These are phyloP conservation scores for Pontoporia blainvillei DNA, from an alignment of 2,113 vertebrate genomes.

Conservation along the genomic window DNA sequence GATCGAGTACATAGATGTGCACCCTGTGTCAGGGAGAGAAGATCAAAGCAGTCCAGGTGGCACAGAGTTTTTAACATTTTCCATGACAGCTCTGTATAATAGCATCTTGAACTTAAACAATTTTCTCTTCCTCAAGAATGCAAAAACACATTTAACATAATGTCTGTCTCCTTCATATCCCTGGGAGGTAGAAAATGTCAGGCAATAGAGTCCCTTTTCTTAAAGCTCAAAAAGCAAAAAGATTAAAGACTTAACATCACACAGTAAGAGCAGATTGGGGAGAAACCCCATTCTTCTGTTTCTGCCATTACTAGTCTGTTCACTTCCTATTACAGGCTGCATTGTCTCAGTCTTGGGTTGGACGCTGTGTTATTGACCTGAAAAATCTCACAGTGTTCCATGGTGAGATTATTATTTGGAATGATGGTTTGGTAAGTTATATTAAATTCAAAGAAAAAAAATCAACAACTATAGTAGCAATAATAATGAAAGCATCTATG, in stretches of 20 bases:
- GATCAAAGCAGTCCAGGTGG: neutral
- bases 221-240: neutral
- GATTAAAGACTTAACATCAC: neutral
- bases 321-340: neutral
- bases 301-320: neutral
- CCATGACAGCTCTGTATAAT: neutral
- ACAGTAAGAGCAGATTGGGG: neutral
- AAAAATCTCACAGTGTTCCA: neutral
- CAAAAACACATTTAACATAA: neutral
- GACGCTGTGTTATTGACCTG: neutral
- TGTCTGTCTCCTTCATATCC: neutral
- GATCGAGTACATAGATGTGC: accelerated
- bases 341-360: neutral
- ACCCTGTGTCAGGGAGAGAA: neutral
- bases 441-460: neutral
- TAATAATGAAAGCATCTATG: neutral
- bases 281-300: neutral
- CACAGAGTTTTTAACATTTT: neutral
- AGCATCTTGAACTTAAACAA: neutral
- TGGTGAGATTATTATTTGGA: neutral
- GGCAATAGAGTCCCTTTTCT: neutral
- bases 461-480: neutral
- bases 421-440: neutral
- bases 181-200: neutral
- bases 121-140: neutral